These are phyloP conservation scores for Sebastes vulpes DNA, from an alignment of 2,797 vertebrate genomes.

Conservation along the genomic window DNA sequence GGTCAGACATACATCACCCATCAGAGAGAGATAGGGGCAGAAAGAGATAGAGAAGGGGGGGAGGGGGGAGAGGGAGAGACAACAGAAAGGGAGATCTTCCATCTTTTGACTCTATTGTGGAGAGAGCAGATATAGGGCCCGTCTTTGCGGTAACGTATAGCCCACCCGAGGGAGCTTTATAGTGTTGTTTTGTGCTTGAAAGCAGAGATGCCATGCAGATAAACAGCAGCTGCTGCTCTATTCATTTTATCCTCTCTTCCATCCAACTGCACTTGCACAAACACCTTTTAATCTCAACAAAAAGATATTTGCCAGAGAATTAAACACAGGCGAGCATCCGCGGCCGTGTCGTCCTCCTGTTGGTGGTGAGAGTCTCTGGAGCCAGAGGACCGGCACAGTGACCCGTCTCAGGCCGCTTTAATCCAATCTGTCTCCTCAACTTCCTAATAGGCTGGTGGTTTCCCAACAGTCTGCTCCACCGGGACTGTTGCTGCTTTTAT, in stretches of 20 bases:
- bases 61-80: not conserved
- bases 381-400: slow-evolving; percentile 61
- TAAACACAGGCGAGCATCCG: slow-evolving; percentile 15
- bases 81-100: slow-evolving; percentile 26
- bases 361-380: slow-evolving; percentile 40
- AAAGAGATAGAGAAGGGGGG: slow-evolving; percentile 13
- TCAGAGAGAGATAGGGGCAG: slow-evolving; percentile 44
- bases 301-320: slow-evolving; percentile 50
- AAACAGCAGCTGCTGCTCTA: slow-evolving; percentile 59
- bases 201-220: slow-evolving; percentile 65
- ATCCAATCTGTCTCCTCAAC: slow-evolving; percentile 75
- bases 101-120: slow-evolving; percentile 58
- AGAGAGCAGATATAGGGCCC: slow-evolving; percentile 27
- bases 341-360: not conserved
- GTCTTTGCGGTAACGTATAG: slow-evolving; percentile 55
- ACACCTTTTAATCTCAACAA: slow-evolving; percentile 58
- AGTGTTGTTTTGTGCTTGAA: slow-evolving; percentile 59
- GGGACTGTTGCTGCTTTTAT: slow-evolving; percentile 64
- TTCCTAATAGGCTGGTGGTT: slow-evolving; percentile 66
- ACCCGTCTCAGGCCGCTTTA: slow-evolving; percentile 58
- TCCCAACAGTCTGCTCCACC: slow-evolving; percentile 58
- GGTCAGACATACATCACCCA: slow-evolving; percentile 77
- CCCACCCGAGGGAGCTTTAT: slow-evolving; percentile 60
- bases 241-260: slow-evolving; percentile 61
- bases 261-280: slow-evolving; percentile 29